Evolutionary conservation across 1,140 invertebrate genomes (phyloP).

Genomic region (Linepithema humile): DNA sequence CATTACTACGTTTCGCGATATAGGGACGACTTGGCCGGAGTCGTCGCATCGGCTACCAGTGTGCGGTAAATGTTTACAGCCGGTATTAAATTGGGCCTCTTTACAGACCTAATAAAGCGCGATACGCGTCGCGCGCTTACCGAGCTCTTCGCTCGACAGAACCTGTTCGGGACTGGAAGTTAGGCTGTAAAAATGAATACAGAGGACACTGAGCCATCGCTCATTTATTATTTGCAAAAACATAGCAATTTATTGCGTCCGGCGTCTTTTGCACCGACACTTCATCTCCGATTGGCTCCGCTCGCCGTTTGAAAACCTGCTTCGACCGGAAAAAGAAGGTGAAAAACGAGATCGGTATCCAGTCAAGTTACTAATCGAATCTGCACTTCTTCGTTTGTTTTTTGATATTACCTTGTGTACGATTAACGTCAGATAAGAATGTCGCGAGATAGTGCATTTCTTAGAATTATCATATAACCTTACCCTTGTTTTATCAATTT

Average conservation of each 20-base stretch:
- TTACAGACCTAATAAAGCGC: conserved; percentile 45
- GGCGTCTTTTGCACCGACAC: conserved; percentile 15
- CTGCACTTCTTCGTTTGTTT: conserved; percentile 4
- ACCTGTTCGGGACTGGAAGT: conserved; percentile 29
- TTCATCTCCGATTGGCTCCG: conserved; percentile 34
- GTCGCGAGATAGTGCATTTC: neutral
- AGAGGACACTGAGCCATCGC: neutral
- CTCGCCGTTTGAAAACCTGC: conserved; percentile 38
- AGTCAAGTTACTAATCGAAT: conserved; percentile 46
- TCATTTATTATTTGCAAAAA: conserved; percentile 39
- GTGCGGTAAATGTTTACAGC: conserved; percentile 34
- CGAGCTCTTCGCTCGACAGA: neutral
- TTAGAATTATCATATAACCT: neutral
- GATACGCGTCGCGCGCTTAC: neutral
- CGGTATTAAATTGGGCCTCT: conserved; percentile 9
- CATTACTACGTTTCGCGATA: neutral
- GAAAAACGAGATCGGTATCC: conserved; percentile 62
- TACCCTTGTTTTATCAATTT: neutral
- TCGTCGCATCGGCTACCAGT: neutral
- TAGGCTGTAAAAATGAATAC: conserved; percentile 12
- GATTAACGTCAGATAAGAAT: neutral
- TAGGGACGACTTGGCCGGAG: neutral
- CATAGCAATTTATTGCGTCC: conserved; percentile 57
- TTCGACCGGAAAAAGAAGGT: conserved; percentile 9
- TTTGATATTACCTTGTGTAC: neutral